Evolutionary conservation across 2,888 invertebrate genomes (phyloP), one percentile per base, ranked within the genome.

Genomic region (Leuctra nigra): DNA sequence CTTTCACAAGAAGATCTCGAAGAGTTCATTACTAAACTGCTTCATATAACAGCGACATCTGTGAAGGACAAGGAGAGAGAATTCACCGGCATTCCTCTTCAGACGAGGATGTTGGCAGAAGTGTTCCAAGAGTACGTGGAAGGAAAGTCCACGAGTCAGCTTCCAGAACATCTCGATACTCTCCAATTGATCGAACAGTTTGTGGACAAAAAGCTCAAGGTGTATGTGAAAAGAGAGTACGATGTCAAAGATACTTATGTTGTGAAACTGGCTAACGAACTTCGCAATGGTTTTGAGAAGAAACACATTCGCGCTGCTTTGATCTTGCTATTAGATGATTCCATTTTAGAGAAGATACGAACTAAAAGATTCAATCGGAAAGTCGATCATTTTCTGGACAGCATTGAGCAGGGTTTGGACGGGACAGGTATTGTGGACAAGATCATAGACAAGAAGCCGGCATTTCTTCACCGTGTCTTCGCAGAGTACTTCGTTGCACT

Each of bases 71-170:
- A 39, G 3, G 47, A 47, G 25, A 24, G n/a, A 16, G 24, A 25
- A 24, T 47, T n/a, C n/a, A n/a, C n/a, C n/a, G n/a, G n/a, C n/a
- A n/a, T n/a, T n/a, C n/a, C n/a, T n/a, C n/a, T n/a, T 16, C 47
- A 47, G 25, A 47, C 47, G n/a, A 25, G 24, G 23, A 47, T 47
- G 47, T 16, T 47, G 23, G 47, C 47, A 13, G 47, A 47, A 16
- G 7, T 14, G 11, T 47, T 47, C 25, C 14, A 39, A 39, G 39
- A 39, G 18, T 16, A 20, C 2, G 39, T 20, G 16, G 18, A 18
- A 13, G 47, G 14, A 14, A 47, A 11, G 1, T 4, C 11, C 23
- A 25, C n/a, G n/a, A 14, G 2, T n/a, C 25, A 3, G 23, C 25
- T 47, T n/a, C 16, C 14, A 16, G 47, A 47, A 3, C 47, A n/a